Evolutionary conservation across 2,888 invertebrate genomes (phyloP).

Genomic region (Yponomeuta sedellus): DNA sequence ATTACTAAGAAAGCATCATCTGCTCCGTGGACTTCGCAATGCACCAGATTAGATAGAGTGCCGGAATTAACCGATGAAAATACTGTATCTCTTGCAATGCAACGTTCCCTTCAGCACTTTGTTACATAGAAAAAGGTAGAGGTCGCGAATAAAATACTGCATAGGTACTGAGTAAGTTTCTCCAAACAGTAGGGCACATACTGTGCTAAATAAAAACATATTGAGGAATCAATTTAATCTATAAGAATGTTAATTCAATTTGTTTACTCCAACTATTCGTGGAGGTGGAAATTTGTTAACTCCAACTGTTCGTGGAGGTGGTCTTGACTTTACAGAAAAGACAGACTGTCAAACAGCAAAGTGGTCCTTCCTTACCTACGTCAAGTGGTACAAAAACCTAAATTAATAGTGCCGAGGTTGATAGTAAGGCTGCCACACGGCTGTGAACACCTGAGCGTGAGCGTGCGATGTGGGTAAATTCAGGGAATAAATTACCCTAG

Average conservation of each 20-base stretch:
- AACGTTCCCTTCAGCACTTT: background rate
- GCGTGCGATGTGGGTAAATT: conserved; percentile 19
- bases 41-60: conserved; percentile 2
- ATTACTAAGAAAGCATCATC: background rate
- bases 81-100: background rate
- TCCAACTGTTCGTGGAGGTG: too few relatives aligned
- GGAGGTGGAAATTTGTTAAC: too few relatives aligned
- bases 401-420: background rate
- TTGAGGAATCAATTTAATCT: too few relatives aligned
- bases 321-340: too few relatives aligned
- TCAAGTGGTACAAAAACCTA: too few relatives aligned
- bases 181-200: too few relatives aligned
- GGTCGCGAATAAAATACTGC: background rate
- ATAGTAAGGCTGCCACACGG: conserved; percentile 22
- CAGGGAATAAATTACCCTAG: conserved; percentile 14
- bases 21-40: conserved; percentile 2
- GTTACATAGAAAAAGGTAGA: background rate
- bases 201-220: too few relatives aligned
- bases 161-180: background rate
- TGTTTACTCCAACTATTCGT: too few relatives aligned
- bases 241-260: too few relatives aligned
- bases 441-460: conserved; percentile 32
- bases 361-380: too few relatives aligned
- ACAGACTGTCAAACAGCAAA: too few relatives aligned
- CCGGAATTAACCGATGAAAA: background rate